Percentiles rank a stretch among this genome's conserved stretches.
These are phyloP conservation scores for Oncorhynchus kisutch DNA, from an alignment of 2,113 vertebrate genomes.

Conservation along the genomic window DNA sequence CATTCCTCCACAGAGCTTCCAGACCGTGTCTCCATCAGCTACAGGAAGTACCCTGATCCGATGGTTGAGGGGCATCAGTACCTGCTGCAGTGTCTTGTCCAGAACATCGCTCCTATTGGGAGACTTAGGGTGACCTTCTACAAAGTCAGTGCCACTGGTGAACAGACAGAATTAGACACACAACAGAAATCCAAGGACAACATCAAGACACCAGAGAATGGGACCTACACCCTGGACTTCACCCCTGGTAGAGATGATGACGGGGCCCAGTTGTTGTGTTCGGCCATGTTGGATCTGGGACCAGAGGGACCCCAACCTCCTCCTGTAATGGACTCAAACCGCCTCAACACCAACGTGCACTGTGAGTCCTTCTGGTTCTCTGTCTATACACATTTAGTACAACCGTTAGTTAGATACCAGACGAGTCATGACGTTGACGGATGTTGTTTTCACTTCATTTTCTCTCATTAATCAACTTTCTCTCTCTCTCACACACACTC, in stretches of 20 bases:
- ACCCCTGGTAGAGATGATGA: constrained; percentile 17
- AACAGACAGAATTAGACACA: too few species aligned
- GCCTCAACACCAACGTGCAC: not conserved
- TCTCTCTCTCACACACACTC: not conserved
- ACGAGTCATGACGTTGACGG: too few species aligned
- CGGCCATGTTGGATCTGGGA: constrained; percentile 41
- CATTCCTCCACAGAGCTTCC: constrained; percentile 49
- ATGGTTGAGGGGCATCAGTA: constrained; percentile 21
- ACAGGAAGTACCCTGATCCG: constrained; percentile 18
- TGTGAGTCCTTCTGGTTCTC: too few species aligned
- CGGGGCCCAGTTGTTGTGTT: constrained; percentile 37
- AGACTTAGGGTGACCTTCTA: constrained; percentile 57
- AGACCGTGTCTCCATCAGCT: constrained; percentile 34
- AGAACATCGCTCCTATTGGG: constrained; percentile 28
- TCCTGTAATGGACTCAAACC: constrained; percentile 27
- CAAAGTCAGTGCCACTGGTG: not conserved
- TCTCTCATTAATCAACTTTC: not conserved
- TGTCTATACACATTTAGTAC: too few species aligned
- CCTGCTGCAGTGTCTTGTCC: constrained; percentile 61
- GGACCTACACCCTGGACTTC: constrained; percentile 49
- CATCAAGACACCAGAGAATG: constrained; percentile 22
- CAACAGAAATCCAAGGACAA: too few species aligned
- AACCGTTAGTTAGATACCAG: too few species aligned
- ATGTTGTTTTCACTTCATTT: too few species aligned
- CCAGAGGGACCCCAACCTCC: constrained; percentile 21